Percentiles rank a stretch among this genome's conserved stretches.
Evolutionary conservation across 2,888 invertebrate genomes (phyloP).

Genomic region (Andrena dorsata): DNA sequence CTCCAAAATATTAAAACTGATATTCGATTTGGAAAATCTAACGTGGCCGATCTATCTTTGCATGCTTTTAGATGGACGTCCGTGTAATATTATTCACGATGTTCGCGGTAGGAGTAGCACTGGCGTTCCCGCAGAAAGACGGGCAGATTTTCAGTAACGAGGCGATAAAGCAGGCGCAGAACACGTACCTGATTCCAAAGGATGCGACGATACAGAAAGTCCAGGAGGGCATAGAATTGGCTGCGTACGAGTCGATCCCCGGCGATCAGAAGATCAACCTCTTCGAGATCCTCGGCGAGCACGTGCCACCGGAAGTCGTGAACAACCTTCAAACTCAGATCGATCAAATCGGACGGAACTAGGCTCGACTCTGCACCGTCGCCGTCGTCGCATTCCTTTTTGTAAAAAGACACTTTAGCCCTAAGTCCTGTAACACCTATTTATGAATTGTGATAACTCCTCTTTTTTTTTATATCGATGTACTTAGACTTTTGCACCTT

Average conservation of each 20-base stretch:
- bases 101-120: slow-evolving; percentile 77
- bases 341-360: slow-evolving; percentile 92
- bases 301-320: slow-evolving; percentile 94
- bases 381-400: slow-evolving; percentile 29
- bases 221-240: slow-evolving; percentile 94
- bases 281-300: slow-evolving; percentile 93
- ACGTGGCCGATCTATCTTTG: neutral
- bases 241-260: slow-evolving; percentile 94
- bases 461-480: slow-evolving; percentile 41
- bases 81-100: slow-evolving; percentile 34
- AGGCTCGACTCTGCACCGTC: slow-evolving; percentile 64
- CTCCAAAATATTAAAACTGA: neutral
- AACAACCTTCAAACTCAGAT: slow-evolving; percentile 94
- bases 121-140: slow-evolving; percentile 89
- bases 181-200: slow-evolving; percentile 93
- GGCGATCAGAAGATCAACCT: slow-evolving; percentile 93
- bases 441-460: slow-evolving; percentile 68
- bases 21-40: neutral
- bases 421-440: slow-evolving; percentile 66
- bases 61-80: slow-evolving; percentile 58
- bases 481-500: slow-evolving; percentile 60
- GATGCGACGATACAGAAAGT: slow-evolving; percentile 95
- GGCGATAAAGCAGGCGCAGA: slow-evolving; percentile 94
- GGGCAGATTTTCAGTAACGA: slow-evolving; percentile 94
- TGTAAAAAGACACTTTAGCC: slow-evolving; percentile 57